Base-by-base conservation (phyloP, 2,113 vertebrate genomes). In the Hypocryptadius cinnamomeus region DNA sequence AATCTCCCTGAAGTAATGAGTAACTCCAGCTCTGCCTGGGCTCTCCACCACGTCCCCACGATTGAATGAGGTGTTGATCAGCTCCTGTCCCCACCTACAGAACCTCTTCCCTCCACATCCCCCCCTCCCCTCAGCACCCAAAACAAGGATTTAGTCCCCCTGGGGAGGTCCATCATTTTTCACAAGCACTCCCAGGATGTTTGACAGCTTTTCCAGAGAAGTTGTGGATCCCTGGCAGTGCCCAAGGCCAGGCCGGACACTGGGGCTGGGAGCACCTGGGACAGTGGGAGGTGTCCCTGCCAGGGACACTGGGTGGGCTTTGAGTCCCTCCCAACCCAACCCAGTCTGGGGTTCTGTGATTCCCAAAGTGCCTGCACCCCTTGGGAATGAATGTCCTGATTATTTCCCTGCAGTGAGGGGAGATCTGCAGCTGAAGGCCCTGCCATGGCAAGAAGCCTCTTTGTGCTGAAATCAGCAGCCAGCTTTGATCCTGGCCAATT, bases 91-190 rank as follows among this genome's bases (percentile, higher is more conserved):
- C 18, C 59, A 8, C 5, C 8, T 6, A 10, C 30, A 31, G 30
- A 80, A 27, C 24, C 1, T 4, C 61, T 53, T 13, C 61, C 42
- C 30, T 1, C 2, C 18, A 6, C 15, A 3, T 14, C 9, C 1
- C 33, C 47, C 27, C n/a, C 45, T 44, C 15, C 24, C 50, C 69
- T 31, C 45, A 56, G 48, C 42, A 35, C 35, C 44, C 4, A 1
- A 8, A 57, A 11, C 15, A 39, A 11, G 53, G 17, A 17, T 64
- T 64, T 4, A 2, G 0, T 3, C 8, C 33, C 39, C 35, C 72
- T 47, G 54, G 69, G 33, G 21, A 56, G 4, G 1, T 10, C 10
- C 11, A 5, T 9, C 8, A 0, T 22, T 91, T 66, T 16, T 5
- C 11, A 11, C 0, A 13, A 47, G 40, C 23, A 11, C 17, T 25